Percentiles rank a stretch among this genome's conserved stretches.
phyloP scores from a whole-genome alignment of 2,888 invertebrate species.

The Lymantria monacha region DNA sequence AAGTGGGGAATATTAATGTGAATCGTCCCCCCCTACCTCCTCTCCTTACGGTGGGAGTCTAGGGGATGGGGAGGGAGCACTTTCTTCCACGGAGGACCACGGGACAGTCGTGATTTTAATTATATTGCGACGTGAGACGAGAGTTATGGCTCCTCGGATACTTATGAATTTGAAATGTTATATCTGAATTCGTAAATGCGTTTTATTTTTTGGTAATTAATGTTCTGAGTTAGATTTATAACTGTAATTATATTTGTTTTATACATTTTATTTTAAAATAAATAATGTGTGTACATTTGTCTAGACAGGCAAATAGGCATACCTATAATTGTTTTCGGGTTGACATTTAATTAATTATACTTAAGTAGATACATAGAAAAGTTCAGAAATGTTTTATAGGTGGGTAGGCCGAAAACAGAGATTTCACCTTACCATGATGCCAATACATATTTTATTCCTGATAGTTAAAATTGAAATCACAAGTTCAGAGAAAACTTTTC shows the following conservation, averaged over 20 bases:
- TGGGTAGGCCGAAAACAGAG: no score
- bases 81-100: conserved; percentile 76
- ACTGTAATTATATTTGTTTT: background rate
- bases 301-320: no score
- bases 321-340: no score
- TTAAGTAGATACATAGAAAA: no score
- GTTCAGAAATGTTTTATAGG: no score
- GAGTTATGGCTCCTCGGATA: conserved; percentile 65
- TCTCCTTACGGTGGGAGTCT: conserved; percentile 35
- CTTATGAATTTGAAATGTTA: conserved; percentile 47
- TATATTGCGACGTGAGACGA: conserved; percentile 76
- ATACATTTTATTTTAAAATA: conserved; percentile 5
- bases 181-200: conserved; percentile 19
- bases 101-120: conserved; percentile 81
- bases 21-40: conserved; percentile 56
- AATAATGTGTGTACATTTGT: no score
- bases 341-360: no score
- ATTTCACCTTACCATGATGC: no score
- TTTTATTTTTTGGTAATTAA: conserved; percentile 20
- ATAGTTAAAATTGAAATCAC: no score
- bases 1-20: conserved; percentile 83
- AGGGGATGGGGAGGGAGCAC: conserved; percentile 47
- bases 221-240: conserved; percentile 11
- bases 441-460: no score
- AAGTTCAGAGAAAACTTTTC: no score